A percentile compares a stretch with the other conserved stretches of the same genome.
Evolutionary conservation across 2,113 vertebrate genomes (phyloP).

Genomic region (Sorex araneus): DNA sequence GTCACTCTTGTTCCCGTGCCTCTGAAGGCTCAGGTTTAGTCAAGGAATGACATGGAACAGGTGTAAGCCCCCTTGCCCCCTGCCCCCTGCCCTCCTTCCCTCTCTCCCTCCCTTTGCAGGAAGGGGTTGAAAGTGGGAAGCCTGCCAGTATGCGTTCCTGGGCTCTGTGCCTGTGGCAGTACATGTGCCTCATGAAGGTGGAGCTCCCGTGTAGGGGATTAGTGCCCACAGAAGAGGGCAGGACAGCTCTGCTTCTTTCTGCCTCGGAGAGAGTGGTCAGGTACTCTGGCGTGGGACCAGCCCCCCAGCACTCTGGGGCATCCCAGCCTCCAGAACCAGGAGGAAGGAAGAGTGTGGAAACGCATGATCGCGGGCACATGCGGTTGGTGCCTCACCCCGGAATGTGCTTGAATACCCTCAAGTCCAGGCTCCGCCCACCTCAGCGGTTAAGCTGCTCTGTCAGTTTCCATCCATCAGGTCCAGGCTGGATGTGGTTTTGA

Average conservation of each 20-base stretch:
- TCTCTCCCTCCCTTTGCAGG: neutral
- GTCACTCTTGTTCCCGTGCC: neutral
- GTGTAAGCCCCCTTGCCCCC: neutral
- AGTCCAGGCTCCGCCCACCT: too few relatives aligned
- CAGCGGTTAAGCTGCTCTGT: neutral
- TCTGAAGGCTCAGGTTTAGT: neutral
- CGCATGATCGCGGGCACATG: too few relatives aligned
- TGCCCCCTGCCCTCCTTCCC: neutral
- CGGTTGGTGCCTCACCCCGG: too few relatives aligned
- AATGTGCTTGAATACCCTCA: too few relatives aligned
- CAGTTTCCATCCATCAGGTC: neutral
- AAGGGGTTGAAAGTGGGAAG: constrained; percentile 20
- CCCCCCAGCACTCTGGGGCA: neutral
- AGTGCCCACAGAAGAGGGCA: constrained; percentile 9
- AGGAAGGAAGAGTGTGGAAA: neutral
- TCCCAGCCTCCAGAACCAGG: neutral
- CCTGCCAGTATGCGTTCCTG: neutral
- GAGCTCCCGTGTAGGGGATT: neutral
- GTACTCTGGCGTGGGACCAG: neutral
- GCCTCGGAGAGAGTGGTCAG: neutral
- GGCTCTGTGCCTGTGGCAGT: neutral
- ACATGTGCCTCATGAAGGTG: neutral
- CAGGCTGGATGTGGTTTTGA: neutral
- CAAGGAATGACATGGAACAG: neutral
- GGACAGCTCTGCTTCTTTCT: neutral